Conservation (phyloP, 2,888 invertebrate species). For the Stictocephala bisonia region DNA sequence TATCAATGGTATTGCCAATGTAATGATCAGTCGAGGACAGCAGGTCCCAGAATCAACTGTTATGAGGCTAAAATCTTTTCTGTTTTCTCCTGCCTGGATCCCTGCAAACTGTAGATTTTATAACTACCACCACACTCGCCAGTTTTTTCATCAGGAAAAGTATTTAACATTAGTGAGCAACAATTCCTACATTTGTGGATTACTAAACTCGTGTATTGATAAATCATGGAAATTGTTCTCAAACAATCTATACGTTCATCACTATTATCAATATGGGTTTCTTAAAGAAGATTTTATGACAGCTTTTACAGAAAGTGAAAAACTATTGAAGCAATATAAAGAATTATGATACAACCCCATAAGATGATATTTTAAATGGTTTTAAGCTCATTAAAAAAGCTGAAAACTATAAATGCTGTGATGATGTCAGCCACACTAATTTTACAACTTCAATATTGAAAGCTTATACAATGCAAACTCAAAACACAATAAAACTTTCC, state of each 20-base stretch:
- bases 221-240: constrained; percentile 67
- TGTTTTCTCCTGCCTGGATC: constrained; percentile 64
- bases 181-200: constrained; percentile 64
- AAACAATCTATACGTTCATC: constrained; percentile 68
- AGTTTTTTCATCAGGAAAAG: constrained; percentile 64
- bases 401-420: too few species aligned
- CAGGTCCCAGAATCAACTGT: neutral
- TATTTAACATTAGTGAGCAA: constrained; percentile 66
- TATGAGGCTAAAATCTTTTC: neutral
- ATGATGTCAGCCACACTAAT: too few species aligned
- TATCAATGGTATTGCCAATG: constrained; percentile 33
- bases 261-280: constrained; percentile 66
- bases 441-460: too few species aligned
- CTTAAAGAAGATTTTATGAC: constrained; percentile 66
- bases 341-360: too few species aligned
- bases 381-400: too few species aligned
- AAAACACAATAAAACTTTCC: too few species aligned
- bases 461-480: too few species aligned
- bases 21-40: constrained; percentile 43
- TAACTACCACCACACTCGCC: constrained; percentile 64
- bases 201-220: constrained; percentile 64
- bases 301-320: constrained; percentile 67
- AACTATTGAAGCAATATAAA: constrained; percentile 66
- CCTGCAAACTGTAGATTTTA: constrained; percentile 62
- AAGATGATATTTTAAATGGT: too few species aligned